Conservation (phyloP, 2,888 invertebrate species). For the Uropetala carovei region DNA sequence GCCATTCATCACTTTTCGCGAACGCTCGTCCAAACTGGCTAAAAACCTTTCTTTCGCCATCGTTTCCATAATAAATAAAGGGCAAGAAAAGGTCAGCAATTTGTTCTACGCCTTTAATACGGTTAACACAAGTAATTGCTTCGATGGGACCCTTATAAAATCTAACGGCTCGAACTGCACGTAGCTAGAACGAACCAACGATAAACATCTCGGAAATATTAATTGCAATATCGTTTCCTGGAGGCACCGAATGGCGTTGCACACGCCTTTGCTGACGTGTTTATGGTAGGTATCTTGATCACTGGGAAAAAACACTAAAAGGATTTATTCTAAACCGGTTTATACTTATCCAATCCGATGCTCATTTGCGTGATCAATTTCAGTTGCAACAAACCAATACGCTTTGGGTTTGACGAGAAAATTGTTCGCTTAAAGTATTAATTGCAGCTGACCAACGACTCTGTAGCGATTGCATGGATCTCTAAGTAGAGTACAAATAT, state of each 20-base stretch:
- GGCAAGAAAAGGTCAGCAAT: slow-evolving; percentile 20
- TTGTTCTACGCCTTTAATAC: slow-evolving; percentile 35
- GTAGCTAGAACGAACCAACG: not conserved
- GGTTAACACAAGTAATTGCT: slow-evolving; percentile 44
- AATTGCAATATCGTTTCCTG: slow-evolving; percentile 59
- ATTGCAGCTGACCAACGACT: not conserved
- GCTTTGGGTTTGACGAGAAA: slow-evolving; percentile 36
- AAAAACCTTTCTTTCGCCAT: not conserved
- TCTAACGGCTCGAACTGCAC: slow-evolving; percentile 31
- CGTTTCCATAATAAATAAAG: slow-evolving; percentile 22
- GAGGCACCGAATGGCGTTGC: slow-evolving; percentile 40
- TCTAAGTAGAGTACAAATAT: not conserved
- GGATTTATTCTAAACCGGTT: slow-evolving; percentile 59
- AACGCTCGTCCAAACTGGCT: not conserved
- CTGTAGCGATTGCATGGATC: not conserved
- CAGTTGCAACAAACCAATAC: slow-evolving; percentile 51
- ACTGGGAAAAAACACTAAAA: slow-evolving; percentile 42
- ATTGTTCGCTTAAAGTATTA: not conserved
- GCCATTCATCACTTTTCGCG: not conserved
- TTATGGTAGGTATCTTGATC: slow-evolving; percentile 58
- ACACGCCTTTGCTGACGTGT: slow-evolving; percentile 44
- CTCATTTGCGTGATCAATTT: slow-evolving; percentile 58
- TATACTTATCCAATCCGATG: slow-evolving; percentile 37
- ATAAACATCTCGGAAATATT: slow-evolving; percentile 57
- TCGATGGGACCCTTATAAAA: slow-evolving; percentile 4